Base-by-base conservation (phyloP, 2,888 invertebrate species). In the Hypena proboscidalis region DNA sequence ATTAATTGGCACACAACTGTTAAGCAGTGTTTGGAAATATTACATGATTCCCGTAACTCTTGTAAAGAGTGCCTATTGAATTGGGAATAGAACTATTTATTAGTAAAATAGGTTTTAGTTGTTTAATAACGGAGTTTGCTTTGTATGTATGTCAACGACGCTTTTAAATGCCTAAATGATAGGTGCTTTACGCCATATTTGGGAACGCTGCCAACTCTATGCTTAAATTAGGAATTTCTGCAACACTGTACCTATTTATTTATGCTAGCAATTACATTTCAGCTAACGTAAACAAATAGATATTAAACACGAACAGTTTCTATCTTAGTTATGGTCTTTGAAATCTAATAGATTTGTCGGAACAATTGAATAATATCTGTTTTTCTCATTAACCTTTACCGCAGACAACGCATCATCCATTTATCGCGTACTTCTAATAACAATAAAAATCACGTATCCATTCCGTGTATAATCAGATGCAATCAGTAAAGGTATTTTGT, bases 371-470 rank as follows among this genome's bases (percentile, higher is more conserved):
- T 29, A 38, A 14, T n/a, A 40, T 48, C 36, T 46, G 29, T 20
- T 13, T 23, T 43, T 42, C 22, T 33, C 25, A 23, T 46, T 53
- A 40, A 53, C 39, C 38, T 48, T 39, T 50, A 25, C n/a, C n/a
- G n/a, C n/a, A n/a, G n/a, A n/a, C 26, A 42, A 45, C 54, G 41
- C 39, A 33, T 47, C 29, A 31, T 31, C 32, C 27, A 53, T 39
- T 46, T 8, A 26, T 21, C 45, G 31, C 4, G 20, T 39, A 7
- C 23, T 38, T 35, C 27, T 38, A 33, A 44, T 47, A 42, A 39
- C 10, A 23, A 41, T 43, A 51, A 47, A 32, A 57, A 45, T 50
- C 55, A 63, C 50, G 46, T 60, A 55, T 43, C 17, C 43, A 14
- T 27, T 49, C 25, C 47, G 49, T 62, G 51, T 33, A 38, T 40